phyloP scores from a whole-genome alignment of 2,888 invertebrate genomes.

The Acronicta aceris region DNA sequence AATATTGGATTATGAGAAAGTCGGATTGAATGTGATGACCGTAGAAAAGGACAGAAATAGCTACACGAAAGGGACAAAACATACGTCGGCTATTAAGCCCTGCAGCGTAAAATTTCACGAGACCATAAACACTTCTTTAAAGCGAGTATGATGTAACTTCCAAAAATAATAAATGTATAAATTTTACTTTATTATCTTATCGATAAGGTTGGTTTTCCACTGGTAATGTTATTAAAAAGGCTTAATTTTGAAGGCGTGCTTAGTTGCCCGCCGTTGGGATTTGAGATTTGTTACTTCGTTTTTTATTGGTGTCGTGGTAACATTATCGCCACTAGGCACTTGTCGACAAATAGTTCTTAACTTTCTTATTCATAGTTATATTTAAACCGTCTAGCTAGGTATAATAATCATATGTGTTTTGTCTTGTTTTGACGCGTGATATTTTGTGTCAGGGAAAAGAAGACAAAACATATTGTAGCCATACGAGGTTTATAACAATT shows the following conservation, averaged over 20 bases:
- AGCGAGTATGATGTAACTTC: constrained; percentile 65
- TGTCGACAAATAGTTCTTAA: constrained; percentile 70
- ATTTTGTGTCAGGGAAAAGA: too few species aligned
- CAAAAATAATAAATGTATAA: constrained; percentile 20
- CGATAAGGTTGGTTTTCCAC: constrained; percentile 53
- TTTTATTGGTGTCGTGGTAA: constrained; percentile 82
- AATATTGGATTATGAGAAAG: constrained; percentile 80
- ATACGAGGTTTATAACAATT: too few species aligned
- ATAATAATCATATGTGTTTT: too few species aligned
- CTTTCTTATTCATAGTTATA: too few species aligned
- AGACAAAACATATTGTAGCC: too few species aligned
- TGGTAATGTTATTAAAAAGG: constrained; percentile 66
- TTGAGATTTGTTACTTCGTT: constrained; percentile 82
- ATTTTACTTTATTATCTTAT: constrained; percentile 32
- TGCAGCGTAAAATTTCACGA: constrained; percentile 83
- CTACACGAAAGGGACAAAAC: constrained; percentile 54
- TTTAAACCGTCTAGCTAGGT: too few species aligned
- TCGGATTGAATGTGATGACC: constrained; percentile 79
- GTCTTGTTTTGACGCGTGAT: too few species aligned
- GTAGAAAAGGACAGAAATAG: constrained; percentile 60
- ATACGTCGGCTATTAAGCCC: constrained; percentile 75
- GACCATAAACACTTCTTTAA: constrained; percentile 79
- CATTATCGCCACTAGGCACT: constrained; percentile 78
- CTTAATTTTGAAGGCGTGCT: constrained; percentile 87
- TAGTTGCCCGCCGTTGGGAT: constrained; percentile 83